Base-by-base conservation (phyloP, 2,113 vertebrate genomes). In the Leptobrachium ailaonicum region DNA sequence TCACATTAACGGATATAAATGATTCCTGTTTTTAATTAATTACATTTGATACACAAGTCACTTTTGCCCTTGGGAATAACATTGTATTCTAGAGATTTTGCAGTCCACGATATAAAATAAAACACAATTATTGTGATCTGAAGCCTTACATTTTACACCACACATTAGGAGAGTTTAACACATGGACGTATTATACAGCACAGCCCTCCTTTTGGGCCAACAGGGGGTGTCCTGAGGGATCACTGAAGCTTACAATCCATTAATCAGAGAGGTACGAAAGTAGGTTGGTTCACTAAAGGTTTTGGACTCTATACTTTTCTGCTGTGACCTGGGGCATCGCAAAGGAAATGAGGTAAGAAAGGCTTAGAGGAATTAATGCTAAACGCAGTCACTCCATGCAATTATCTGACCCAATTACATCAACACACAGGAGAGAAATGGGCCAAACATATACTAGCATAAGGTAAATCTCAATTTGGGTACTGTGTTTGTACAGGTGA, bases 361-460 rank as follows among this genome's bases (percentile, higher is more conserved):
- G 79, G 79, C 79, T 81, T 81, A 81, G 45, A 81, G 79, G 79
- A 81, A 74, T 81, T 81, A 81, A 68, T 69, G 71, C 79, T 81
- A 81, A 81, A 75, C 75, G 54, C 79, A 81, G 72, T 81, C 64
- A 81, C 79, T 68, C 79, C 69, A 67, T 81, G 66, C 72, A 81
- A 81, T 75, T 73, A 73, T 80, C 71, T 80, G 78, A 80, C 78
- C 78, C 78, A 80, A 62, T 74, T 73, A 68, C 78, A 60, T 80
- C 54, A 80, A 53, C 50, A 42, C 47, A 67, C n/a, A 73, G 71
- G 54, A 74, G 71, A 73, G 66, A 80, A 80, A 73, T 80, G 71
- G 78, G 78, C 77, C 77, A 79, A 73, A 70, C 41, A 20, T 41
- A 79, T n/a, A 63, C 41, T 64, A 44, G 44, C 71, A 72, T 74